Conservation (phyloP, 2,113 vertebrate species). For the Seriola aureovittata region DNA sequence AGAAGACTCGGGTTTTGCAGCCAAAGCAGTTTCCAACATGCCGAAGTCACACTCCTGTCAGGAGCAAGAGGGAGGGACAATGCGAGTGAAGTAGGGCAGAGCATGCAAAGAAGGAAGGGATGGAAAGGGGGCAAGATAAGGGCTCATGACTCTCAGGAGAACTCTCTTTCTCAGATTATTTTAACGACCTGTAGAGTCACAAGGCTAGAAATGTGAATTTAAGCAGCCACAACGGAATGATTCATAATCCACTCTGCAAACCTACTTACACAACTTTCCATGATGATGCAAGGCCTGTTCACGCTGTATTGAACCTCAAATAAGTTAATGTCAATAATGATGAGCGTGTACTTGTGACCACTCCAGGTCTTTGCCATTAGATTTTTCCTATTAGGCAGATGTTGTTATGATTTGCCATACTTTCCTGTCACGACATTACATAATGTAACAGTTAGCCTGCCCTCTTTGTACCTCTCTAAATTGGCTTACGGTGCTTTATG, state of each 20-base stretch:
- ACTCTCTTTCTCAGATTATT: constrained; percentile 52
- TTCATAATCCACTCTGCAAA: constrained; percentile 27
- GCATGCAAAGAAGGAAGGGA: constrained; percentile 21
- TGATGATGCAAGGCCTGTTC: neutral
- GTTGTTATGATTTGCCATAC: neutral
- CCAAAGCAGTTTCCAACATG: constrained; percentile 3
- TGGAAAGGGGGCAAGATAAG: constrained; percentile 33
- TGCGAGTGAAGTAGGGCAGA: neutral
- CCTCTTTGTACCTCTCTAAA: neutral
- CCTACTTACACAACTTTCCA: constrained; percentile 21
- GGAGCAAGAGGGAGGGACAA: constrained; percentile 43
- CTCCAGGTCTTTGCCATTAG: neutral
- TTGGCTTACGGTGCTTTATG: no score
- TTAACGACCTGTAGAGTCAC: constrained; percentile 56
- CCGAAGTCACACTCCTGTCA: constrained; percentile 58
- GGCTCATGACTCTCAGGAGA: constrained; percentile 55
- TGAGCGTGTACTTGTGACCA: neutral
- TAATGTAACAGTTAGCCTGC: neutral
- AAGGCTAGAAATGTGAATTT: constrained; percentile 56
- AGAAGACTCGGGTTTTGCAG: neutral
- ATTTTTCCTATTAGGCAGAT: neutral
- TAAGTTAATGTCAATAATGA: neutral
- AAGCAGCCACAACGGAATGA: constrained; percentile 14
- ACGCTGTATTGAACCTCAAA: neutral
- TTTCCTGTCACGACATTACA: neutral